Percentiles rank a stretch among this genome's conserved stretches.
phyloP scores from a whole-genome alignment of 2,797 vertebrate species.

The Danionella dracula region DNA sequence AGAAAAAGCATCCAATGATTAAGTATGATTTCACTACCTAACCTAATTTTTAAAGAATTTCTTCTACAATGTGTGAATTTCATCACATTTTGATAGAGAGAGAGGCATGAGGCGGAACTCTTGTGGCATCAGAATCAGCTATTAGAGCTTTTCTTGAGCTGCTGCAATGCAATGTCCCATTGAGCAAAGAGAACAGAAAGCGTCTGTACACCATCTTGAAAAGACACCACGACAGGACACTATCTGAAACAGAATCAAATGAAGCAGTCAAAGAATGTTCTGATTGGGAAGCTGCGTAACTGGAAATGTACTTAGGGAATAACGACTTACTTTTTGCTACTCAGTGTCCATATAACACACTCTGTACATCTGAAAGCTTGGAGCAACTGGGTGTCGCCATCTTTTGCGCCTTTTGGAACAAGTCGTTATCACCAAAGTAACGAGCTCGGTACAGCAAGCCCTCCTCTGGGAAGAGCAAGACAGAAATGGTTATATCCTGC shows the following conservation, averaged over 20 bases:
- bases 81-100: slow-evolving; percentile 9
- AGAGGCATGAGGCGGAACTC: slow-evolving; percentile 22
- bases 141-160: slow-evolving; percentile 25
- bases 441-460: slow-evolving; percentile 93
- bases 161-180: slow-evolving; percentile 23
- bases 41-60: slow-evolving; percentile 8
- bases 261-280: not conserved
- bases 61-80: slow-evolving; percentile 4
- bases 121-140: not conserved
- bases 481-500: no score
- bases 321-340: slow-evolving; percentile 43
- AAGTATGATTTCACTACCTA: slow-evolving; percentile 29
- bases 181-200: slow-evolving; percentile 26
- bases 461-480: slow-evolving; percentile 78
- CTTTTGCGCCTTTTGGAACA: slow-evolving; percentile 92
- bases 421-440: slow-evolving; percentile 89
- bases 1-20: not conserved
- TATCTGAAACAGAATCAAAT: not conserved
- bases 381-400: slow-evolving; percentile 96
- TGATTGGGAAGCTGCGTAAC: not conserved
- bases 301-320: not conserved
- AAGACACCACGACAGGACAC: slow-evolving; percentile 7
- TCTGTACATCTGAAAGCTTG: slow-evolving; percentile 92
- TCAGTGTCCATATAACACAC: slow-evolving; percentile 83
- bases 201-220: slow-evolving; percentile 20